Evolutionary conservation across 2,888 invertebrate species (phyloP), one percentile per base, ranked within the genome.

Genomic region (Tethea ocularis): DNA sequence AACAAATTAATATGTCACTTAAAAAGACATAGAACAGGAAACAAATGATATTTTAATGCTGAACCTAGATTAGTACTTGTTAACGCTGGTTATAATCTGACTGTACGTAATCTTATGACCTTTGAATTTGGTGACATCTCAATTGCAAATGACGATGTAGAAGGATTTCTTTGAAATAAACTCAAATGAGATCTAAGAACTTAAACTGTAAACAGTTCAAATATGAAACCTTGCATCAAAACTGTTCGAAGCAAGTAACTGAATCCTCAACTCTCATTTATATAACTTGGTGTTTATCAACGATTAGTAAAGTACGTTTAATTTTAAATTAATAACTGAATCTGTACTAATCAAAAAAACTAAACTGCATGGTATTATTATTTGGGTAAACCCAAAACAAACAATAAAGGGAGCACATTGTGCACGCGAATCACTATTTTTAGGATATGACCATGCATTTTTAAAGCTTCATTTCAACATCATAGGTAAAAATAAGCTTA

Each of bases 1-100:
- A 74, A 82, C 80, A 82, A 88, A 89, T 90, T 90, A 89, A 89
- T 84, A 87, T 84, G 86, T 87, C 90, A 87, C 86, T 89, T 87
- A 79, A 89, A 90, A 88, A 84, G 80, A 77, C 79, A 80, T 82
- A 73, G 75, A 82, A 79, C 90, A 88, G 90, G 90, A 89, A 90
- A 85, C 82, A 74, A 74, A 86, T 82, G 78, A 86, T 89, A 85
- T 87, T 86, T 87, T 88, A 89, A 87, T 80, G 83, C 82, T 86
- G 84, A 84, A 82, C 79, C 88, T 89, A 86, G 89, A 91, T 91
- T 89, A 86, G 79, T 71, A 77, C 86, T 86, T 71, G 84, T 88
- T 86, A 83, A 72, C 63, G 75, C 66, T 74, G 77, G 83, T 83
- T 78, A 75, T 63, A 69, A 69, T 69, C 75, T 74, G 72, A 72